Base-by-base conservation (phyloP, 2,888 invertebrate genomes). In the Hemistola chrysoprasaria region DNA sequence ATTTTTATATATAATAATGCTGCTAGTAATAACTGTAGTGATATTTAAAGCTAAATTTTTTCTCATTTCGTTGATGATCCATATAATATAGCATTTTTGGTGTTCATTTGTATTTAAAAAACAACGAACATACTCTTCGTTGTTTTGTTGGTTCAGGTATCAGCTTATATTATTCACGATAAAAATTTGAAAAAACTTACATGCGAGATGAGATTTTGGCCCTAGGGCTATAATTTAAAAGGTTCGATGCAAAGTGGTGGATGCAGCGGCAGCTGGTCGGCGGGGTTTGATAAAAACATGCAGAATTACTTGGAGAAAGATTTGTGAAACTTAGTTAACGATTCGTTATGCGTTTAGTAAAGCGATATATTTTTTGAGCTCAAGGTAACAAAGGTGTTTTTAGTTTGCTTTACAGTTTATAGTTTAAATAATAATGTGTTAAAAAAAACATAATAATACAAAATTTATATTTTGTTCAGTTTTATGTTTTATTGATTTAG, bases 301-400 rank as follows among this genome's bases (percentile, higher is more conserved):
- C 68, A 53, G 60, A 62, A 59, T 84, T 84, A 77, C 76, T 58
- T 53, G 62, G 79, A 83, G 79, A 66, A 71, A 78, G 81, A 80
- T 81, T 72, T 75, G 79, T 80, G 82, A 84, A 81, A 78, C 75
- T 71, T 73, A 78, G 78, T 82, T 85, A 86, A 79, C 80, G 79
- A 77, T 77, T 76, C 53, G 75, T 79, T 70, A 58, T 56, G 43
- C 50, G 33, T 54, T 37, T 38, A 22, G n/a, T 16, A 16, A 16
- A 16, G 16, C 4, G 4, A 16, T 3, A 16, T 16, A 16, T 16
- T 16, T 16, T 3, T 16, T 16, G 16, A 16, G 4, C 16, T 3
- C 16, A 16, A 16, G 16, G n/a, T n/a, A n/a, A n/a, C n/a, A n/a
- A 16, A 16, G 16, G 16, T 4, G 4, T 16, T 16, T 16, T 3